Base-by-base conservation (phyloP, 2,797 vertebrate genomes). In the Myripristis murdjan region DNA sequence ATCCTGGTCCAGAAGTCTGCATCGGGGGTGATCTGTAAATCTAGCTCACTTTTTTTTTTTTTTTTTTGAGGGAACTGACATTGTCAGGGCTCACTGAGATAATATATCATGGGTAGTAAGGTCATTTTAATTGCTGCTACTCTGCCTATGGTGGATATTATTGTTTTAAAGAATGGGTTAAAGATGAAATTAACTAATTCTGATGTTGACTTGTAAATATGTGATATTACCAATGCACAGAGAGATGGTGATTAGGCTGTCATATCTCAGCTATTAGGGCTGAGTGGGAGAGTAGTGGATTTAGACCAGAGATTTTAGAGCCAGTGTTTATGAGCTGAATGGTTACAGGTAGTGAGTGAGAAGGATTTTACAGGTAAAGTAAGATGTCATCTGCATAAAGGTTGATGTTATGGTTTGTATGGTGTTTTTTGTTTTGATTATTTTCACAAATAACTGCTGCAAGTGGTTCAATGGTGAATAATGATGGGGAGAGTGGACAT, bases 381-480 rank as follows among this genome's bases (percentile, higher is more conserved):
- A 43, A 43, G 12, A 43, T 5, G 11, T 43, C 41, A 16, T 12
- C 11, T 35, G 33, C 18, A 37, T 22, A 37, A 20, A 56, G 54
- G 8, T 33, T 55, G 28, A 55, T 33, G 33, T 55, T 55, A 35
- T 37, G 8, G 6, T 55, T 28, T 2, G 5, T n/a, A 9, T n/a
- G n/a, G n/a, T n/a, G n/a, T 39, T n/a, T 10, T 10, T 26, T 18
- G 48, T 53, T 18, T 46, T 3, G 6, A 56, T 56, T 16, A 12
- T 70, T 70, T n/a, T 62, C 18, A 9, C 6, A 6, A 6, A 62
- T 62, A 18, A 41, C 49, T 54, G 58, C 49, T 22, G 37, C 58
- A 12, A 70, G 16, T 35, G 24, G 58, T 70, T 70, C 58, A 44
- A 70, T 71, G n/a, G 26, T 18, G 15, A 67, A 48, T 23, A 48